Evolutionary conservation across 2,113 vertebrate genomes (phyloP), one percentile per base, ranked within the genome.

Genomic region (Podocnemis expansa): DNA sequence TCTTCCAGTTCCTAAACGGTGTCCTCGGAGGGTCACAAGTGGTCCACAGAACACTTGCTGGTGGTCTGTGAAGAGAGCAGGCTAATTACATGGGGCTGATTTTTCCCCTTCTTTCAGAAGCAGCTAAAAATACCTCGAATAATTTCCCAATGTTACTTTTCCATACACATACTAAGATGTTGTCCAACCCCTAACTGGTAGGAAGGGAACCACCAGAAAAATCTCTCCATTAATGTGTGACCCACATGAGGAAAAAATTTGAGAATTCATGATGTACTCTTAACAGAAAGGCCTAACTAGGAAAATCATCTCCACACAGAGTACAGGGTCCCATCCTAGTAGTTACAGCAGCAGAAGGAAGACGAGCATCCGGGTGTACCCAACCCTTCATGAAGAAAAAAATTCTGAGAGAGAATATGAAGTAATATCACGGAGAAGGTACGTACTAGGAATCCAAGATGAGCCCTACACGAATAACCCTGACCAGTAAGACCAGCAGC

Each of bases 101-200:
- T 92, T 31, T n/a, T 83, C 83, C 43, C 25, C 34, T 19, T 85
- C n/a, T 94, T 31, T 92, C 94, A 94, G 85, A 45, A 82, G 80
- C 17, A 1, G 91, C 94, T 97, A 96, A 96, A 97, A 96, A 96
- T 97, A 96, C 92, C 93, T 84, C 60, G 78, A 60, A 85, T 1
- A 1, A 51, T 84, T 92, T 84, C 88, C 85, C 80, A 41, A 0
- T 80, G 24, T 95, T 89, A 55, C 25, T 96, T 92, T 95, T 92
- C 95, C 67, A 17, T 19, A 58, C 58, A 82, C 88, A 89, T 60
- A 2, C 78, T 93, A 75, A 92, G 94, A 91, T 4, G 80, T 47
- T 94, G 83, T 87, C 73, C 10, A 1, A 1, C 0, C 78, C 10
- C 38, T 55, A 22, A 51, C 85, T 51, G 5, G 0, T 1, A 24